Base-by-base conservation (phyloP, 23 tunicate genomes). In the Trididemnum clinides region DNA sequence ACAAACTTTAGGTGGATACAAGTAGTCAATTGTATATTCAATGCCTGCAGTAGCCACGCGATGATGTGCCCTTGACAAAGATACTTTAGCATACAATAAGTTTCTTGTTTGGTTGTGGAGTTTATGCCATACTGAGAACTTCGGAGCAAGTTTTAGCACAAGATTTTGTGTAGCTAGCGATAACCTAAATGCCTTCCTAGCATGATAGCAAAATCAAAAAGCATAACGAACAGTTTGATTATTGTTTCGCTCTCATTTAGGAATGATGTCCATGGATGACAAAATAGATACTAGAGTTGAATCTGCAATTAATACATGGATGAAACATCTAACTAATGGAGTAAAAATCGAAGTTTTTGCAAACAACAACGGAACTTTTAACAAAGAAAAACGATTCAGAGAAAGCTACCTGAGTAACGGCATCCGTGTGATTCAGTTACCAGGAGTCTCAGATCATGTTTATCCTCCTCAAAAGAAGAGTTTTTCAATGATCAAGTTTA, bases 401-500 rank as follows among this genome's bases (percentile, higher is more conserved):
- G 33, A 57, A 35, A 26, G 32, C 33, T 21, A 26, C 27, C 35
- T 85, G 2, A 34, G 30, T 0, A 69, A 30, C 76, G 85, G 78
- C 12, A 65, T 87, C 1, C 29, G 39, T 7, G 59, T 78, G 1
- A 80, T 80, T 2, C 80, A 87, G 32, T 34, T 87, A 3, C 81
- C 85, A 0, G 91, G 91, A 19, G 85, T 87, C 12, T n/a, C 31
- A 1, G 91, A 87, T 23, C 33, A 38, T 31, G 80, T 25, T 50
- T 80, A 79, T 51, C 85, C 91, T 2, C 85, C 91, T 28, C 85
- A 87, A 34, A 80, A 87, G 57, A 87, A 87, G 36, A 80, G 91
- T 51, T 87, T 87, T 78, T 80, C 91, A 33, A 79, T 87, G 91
- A 51, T 87, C 22, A 87, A 87, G 59, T 87, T 77, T 63, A 87